These are phyloP conservation scores for Chaetodon trifasciatus DNA, from an alignment of 2,797 vertebrate species.

Conservation along the genomic window DNA sequence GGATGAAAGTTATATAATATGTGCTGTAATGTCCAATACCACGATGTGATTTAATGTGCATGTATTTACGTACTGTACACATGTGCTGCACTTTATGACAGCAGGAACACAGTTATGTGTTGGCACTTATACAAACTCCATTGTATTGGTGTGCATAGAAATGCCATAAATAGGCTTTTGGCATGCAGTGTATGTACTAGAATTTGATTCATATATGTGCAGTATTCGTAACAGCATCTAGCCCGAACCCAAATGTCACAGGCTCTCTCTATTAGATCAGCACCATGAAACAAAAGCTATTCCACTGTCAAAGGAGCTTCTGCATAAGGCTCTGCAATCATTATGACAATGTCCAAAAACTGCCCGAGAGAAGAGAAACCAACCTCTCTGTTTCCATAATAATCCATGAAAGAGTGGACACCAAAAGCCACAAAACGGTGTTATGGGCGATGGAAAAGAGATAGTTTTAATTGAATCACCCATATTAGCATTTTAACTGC, in stretches of 20 bases:
- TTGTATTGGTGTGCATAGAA: conserved; percentile 21
- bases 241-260: conserved; percentile 62
- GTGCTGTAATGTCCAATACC: conserved; percentile 9
- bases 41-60: conserved; percentile 30
- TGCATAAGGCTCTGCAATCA: conserved; percentile 67
- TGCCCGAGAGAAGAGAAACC: conserved; percentile 59
- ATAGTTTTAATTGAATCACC: conserved; percentile 77
- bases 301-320: conserved; percentile 60
- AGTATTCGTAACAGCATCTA: conserved; percentile 43
- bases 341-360: conserved; percentile 70
- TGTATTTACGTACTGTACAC: conserved; percentile 22
- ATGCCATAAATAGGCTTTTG: conserved; percentile 42
- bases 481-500: conserved; percentile 79
- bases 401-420: conserved; percentile 73
- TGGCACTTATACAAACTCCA: conserved; percentile 15
- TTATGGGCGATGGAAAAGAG: conserved; percentile 66
- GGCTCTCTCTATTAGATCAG: conserved; percentile 64
- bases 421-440: conserved; percentile 63
- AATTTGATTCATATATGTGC: conserved; percentile 51
- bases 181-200: conserved; percentile 36
- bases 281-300: conserved; percentile 66
- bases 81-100: conserved; percentile 29
- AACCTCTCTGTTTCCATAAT: conserved; percentile 65
- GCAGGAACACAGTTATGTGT: conserved; percentile 13
- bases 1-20: conserved; percentile 39